Percentiles rank a stretch among this genome's conserved stretches.
These are phyloP conservation scores for Balaenoptera acutorostrata DNA, from an alignment of 2,113 vertebrate species.

Conservation along the genomic window DNA sequence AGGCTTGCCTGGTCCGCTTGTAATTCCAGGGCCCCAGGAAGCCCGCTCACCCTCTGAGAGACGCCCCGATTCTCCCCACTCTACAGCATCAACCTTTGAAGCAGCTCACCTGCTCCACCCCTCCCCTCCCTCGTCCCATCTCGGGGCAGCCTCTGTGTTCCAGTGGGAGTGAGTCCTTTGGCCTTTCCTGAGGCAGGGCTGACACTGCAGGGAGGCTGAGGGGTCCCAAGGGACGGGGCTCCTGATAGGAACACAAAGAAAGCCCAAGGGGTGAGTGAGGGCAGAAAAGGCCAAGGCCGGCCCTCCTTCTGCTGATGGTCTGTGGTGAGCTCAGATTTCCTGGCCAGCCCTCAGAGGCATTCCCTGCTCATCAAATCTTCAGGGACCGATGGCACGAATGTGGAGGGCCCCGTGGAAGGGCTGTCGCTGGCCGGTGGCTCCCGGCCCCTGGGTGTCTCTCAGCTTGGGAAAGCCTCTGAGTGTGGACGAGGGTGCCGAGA, in stretches of 20 bases:
- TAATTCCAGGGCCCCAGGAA: background rate
- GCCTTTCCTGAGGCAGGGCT: background rate
- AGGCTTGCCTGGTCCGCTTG: background rate
- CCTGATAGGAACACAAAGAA: background rate
- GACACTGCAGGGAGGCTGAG: background rate
- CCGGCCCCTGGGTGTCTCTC: background rate
- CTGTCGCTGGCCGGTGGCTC: accelerated
- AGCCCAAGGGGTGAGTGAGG: too few relatives aligned
- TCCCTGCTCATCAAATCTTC: background rate
- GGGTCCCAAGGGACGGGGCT: background rate
- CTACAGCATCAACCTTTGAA: accelerated
- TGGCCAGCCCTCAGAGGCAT: background rate
- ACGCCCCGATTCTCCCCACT: background rate
- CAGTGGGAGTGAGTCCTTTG: background rate
- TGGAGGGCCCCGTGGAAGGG: background rate
- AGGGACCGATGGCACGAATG: too few relatives aligned
- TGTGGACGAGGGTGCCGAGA: background rate
- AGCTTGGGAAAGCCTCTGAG: too few relatives aligned
- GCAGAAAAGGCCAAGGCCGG: accelerated
- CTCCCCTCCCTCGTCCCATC: accelerated
- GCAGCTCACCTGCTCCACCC: too few relatives aligned
- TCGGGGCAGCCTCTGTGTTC: background rate
- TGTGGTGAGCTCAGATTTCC: background rate
- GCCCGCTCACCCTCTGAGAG: background rate
- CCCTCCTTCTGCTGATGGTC: background rate